A percentile compares a stretch with the other conserved stretches of the same genome.
phyloP scores from a whole-genome alignment of 2,797 vertebrate species.

The Tenualosa ilisha region DNA sequence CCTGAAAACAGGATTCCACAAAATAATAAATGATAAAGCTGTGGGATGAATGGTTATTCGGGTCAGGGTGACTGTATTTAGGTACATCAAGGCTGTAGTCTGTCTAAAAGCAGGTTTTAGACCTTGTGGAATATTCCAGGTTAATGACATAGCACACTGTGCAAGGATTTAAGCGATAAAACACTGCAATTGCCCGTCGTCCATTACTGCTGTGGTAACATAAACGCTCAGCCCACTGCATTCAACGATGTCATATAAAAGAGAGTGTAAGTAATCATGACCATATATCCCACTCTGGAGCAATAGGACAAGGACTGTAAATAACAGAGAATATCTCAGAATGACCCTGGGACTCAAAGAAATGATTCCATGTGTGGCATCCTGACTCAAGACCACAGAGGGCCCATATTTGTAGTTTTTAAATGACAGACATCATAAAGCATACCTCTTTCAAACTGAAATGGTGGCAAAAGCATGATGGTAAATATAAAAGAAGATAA shows the following conservation, averaged over 20 bases:
- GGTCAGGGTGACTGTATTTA: constrained; percentile 61
- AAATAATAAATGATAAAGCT: background rate
- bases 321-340: constrained; percentile 51
- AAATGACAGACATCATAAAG: background rate
- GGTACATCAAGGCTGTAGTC: constrained; percentile 53
- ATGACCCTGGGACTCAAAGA: background rate
- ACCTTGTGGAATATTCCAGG: constrained; percentile 70
- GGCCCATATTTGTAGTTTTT: background rate
- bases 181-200: constrained; percentile 50
- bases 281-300: constrained; percentile 65
- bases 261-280: constrained; percentile 67
- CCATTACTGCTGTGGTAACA: constrained; percentile 57
- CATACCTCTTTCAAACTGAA: background rate
- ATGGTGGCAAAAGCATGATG: background rate
- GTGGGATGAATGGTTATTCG: constrained; percentile 56
- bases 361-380: background rate
- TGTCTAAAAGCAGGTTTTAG: constrained; percentile 49
- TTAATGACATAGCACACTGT: constrained; percentile 68
- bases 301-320: constrained; percentile 59
- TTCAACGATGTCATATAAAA: constrained; percentile 66
- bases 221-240: constrained; percentile 51
- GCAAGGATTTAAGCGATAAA: constrained; percentile 59
- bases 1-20: no score
- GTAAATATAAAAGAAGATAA: background rate
- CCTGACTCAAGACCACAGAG: background rate